These are phyloP conservation scores for Antheraea yamamai DNA, from an alignment of 2,888 invertebrate species.

Conservation along the genomic window DNA sequence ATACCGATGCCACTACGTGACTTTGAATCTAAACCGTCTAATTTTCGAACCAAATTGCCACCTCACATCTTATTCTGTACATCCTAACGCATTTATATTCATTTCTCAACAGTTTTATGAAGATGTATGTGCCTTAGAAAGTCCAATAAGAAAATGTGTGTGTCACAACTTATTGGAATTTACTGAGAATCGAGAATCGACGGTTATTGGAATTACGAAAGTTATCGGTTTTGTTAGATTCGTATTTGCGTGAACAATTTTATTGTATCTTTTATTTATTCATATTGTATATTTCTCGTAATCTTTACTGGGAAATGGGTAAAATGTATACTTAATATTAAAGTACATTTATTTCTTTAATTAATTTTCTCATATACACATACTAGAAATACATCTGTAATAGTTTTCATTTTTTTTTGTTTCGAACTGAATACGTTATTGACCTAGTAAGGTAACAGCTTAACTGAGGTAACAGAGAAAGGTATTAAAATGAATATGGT, in stretches of 20 bases:
- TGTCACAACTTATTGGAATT: conserved; percentile 43
- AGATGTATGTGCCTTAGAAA: conserved; percentile 61
- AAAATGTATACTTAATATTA: too few relatives aligned
- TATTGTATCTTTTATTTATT: background rate
- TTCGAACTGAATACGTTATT: too few relatives aligned
- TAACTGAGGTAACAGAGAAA: too few relatives aligned
- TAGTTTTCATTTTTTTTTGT: too few relatives aligned
- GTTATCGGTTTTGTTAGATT: conserved; percentile 11
- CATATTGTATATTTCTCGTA: background rate
- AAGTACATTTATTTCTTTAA: too few relatives aligned
- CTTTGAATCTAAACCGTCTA: conserved; percentile 69
- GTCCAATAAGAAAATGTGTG: conserved; percentile 55
- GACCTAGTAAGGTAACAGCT: too few relatives aligned
- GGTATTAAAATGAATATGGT: too few relatives aligned
- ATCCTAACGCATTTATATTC: conserved; percentile 70
- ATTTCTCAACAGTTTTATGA: conserved; percentile 65
- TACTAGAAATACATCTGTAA: too few relatives aligned
- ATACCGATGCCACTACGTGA: conserved; percentile 62
- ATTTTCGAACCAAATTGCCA: conserved; percentile 73
- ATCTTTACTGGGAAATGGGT: too few relatives aligned
- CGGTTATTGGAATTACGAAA: conserved; percentile 38
- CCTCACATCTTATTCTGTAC: conserved; percentile 70
- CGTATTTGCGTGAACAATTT: background rate
- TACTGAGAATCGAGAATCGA: conserved; percentile 29
- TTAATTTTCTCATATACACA: too few relatives aligned